Evolutionary conservation across 2,797 vertebrate species (phyloP).

Genomic region (Liparis tanakae): DNA sequence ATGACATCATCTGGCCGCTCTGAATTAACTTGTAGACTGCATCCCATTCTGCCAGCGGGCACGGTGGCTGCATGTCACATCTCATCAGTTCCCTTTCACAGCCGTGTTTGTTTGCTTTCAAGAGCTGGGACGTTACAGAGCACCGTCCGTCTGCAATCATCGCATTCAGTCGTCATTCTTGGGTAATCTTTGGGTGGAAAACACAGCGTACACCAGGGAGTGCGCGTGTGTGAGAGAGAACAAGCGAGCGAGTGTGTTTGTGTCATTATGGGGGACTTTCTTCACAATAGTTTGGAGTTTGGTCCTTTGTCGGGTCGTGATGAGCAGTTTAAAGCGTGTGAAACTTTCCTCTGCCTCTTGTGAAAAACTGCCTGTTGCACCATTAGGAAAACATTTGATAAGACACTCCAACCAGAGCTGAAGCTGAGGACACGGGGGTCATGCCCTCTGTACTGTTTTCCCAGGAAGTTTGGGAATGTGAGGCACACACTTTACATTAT

Average conservation of each 20-base stretch:
- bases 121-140: slow-evolving; percentile 60
- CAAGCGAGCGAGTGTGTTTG: background rate
- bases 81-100: slow-evolving; percentile 61
- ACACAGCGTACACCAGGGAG: slow-evolving; percentile 42
- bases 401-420: slow-evolving; percentile 16
- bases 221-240: slow-evolving; percentile 23
- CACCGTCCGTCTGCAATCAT: slow-evolving; percentile 63
- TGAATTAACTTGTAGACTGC: slow-evolving; percentile 48
- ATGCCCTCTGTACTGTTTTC: background rate
- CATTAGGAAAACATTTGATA: slow-evolving; percentile 27
- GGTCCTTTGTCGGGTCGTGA: slow-evolving; percentile 24
- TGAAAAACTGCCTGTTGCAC: slow-evolving; percentile 33
- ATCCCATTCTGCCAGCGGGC: slow-evolving; percentile 53
- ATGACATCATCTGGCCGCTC: slow-evolving; percentile 35
- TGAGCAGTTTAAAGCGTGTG: slow-evolving; percentile 29
- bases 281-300: slow-evolving; percentile 39
- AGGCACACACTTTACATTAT: background rate
- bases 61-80: slow-evolving; percentile 60
- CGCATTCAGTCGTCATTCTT: slow-evolving; percentile 55
- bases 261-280: slow-evolving; percentile 32
- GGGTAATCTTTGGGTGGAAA: slow-evolving; percentile 55
- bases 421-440: slow-evolving; percentile 7
- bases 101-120: slow-evolving; percentile 68
- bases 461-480: background rate
- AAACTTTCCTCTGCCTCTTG: slow-evolving; percentile 36